These are phyloP conservation scores for Phoxinus dragarum DNA, from an alignment of 2,797 vertebrate species.

Conservation along the genomic window DNA sequence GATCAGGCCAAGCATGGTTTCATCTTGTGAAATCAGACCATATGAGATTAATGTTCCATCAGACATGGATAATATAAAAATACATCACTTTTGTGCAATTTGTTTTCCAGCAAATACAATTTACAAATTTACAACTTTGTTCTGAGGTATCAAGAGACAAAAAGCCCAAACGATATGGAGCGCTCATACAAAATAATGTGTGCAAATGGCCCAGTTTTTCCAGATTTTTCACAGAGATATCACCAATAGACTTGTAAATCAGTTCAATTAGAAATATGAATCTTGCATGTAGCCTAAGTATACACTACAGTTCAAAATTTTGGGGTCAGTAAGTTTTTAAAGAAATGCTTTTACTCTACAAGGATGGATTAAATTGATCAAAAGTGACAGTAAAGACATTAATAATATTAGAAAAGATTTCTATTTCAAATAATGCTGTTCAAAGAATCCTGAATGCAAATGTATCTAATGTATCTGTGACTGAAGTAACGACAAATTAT, in stretches of 20 bases:
- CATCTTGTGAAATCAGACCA: slow-evolving; percentile 43
- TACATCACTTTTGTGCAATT: neutral
- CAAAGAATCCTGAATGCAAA: neutral
- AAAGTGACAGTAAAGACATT: neutral
- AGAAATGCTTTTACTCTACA: neutral
- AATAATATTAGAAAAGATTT: neutral
- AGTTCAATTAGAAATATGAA: neutral
- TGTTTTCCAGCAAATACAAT: neutral
- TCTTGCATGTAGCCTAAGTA: neutral
- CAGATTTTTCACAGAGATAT: neutral
- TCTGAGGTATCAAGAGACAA: slow-evolving; percentile 1
- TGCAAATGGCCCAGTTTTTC: neutral
- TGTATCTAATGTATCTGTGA: too few species aligned
- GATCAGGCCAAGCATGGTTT: slow-evolving; percentile 47
- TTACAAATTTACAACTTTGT: neutral
- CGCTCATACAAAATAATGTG: neutral
- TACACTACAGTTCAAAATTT: neutral
- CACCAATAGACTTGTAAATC: neutral
- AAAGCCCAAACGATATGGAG: neutral
- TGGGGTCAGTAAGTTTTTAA: neutral
- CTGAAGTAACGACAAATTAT: neutral
- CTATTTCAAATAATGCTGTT: neutral
- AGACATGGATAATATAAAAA: slow-evolving; percentile 29
- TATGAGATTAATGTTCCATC: slow-evolving; percentile 36
- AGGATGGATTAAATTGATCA: neutral